These are phyloP conservation scores for Limenitis camilla DNA, from an alignment of 2,888 invertebrate genomes.

Conservation along the genomic window DNA sequence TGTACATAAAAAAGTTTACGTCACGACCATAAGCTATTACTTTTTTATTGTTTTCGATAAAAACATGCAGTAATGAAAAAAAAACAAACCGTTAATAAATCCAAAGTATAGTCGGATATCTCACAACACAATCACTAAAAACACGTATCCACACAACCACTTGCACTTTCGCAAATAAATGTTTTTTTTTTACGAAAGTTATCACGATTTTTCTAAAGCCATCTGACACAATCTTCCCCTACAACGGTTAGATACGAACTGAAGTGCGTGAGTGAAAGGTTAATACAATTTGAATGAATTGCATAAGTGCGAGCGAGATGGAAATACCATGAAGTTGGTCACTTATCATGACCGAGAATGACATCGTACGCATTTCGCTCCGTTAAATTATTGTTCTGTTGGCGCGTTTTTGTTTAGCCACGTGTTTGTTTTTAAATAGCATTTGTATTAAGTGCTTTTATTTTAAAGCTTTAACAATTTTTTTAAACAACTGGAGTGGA, in stretches of 20 bases:
- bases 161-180: constrained; percentile 47
- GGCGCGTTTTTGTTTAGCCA: constrained; percentile 64
- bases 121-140: constrained; percentile 10
- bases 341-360: constrained; percentile 52
- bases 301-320: constrained; percentile 39
- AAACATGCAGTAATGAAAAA: neutral
- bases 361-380: constrained; percentile 63
- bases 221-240: constrained; percentile 31
- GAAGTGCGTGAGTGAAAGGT: constrained; percentile 52
- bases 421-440: constrained; percentile 48
- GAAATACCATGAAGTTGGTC: constrained; percentile 51
- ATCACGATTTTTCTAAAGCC: constrained; percentile 32
- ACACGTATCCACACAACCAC: constrained; percentile 42
- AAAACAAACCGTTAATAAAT: constrained; percentile 3
- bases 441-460: constrained; percentile 22
- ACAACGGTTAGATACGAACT: constrained; percentile 43
- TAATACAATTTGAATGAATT: constrained; percentile 38
- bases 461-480: constrained; percentile 10
- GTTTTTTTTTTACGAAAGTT: constrained; percentile 61
- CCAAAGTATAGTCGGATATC: neutral
- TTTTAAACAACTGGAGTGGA: neutral
- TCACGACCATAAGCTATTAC: neutral
- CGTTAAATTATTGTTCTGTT: constrained; percentile 58
- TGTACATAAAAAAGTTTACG: neutral
- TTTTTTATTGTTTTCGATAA: neutral